These are phyloP conservation scores for Hypotaenidia philippensis DNA, from an alignment of 2,797 vertebrate genomes.

Conservation along the genomic window DNA sequence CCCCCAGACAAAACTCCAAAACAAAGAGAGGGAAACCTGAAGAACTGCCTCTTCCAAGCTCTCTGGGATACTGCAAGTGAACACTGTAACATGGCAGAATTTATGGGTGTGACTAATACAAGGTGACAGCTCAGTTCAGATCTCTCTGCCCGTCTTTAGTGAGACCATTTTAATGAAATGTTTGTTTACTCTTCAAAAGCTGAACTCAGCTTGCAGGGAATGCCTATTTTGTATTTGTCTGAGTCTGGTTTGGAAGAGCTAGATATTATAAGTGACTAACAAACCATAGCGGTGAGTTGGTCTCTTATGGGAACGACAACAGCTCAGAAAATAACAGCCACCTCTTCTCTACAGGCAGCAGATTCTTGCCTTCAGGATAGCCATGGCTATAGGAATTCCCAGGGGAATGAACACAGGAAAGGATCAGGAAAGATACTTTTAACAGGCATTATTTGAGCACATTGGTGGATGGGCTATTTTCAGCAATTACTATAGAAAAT, in stretches of 20 bases:
- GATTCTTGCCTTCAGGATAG: constrained; percentile 68
- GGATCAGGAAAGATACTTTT: constrained; percentile 53
- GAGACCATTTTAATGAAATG: constrained; percentile 77
- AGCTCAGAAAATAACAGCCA: constrained; percentile 64
- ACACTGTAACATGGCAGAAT: constrained; percentile 57
- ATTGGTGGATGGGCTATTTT: constrained; percentile 10
- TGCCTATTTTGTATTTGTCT: constrained; percentile 47
- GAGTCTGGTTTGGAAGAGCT: constrained; percentile 62
- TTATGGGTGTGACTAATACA: constrained; percentile 78
- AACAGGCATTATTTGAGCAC: constrained; percentile 13
- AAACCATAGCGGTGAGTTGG: constrained; percentile 57
- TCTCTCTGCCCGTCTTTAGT: constrained; percentile 67
- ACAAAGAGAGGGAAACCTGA: background rate
- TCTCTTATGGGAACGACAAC: constrained; percentile 50
- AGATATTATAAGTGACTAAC: constrained; percentile 54
- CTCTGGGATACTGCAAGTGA: constrained; percentile 62
- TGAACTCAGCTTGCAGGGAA: constrained; percentile 46
- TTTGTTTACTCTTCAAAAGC: constrained; percentile 75
- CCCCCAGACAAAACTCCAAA: background rate
- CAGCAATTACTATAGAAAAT: constrained; percentile 29
- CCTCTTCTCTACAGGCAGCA: constrained; percentile 49
- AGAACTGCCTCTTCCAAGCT: constrained; percentile 12
- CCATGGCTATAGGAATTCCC: constrained; percentile 66
- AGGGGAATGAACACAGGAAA: constrained; percentile 8
- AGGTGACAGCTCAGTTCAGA: constrained; percentile 79